Evolutionary conservation across 2,888 invertebrate species (phyloP), one percentile per base, ranked within the genome.

Genomic region (Andrena trimmerana): DNA sequence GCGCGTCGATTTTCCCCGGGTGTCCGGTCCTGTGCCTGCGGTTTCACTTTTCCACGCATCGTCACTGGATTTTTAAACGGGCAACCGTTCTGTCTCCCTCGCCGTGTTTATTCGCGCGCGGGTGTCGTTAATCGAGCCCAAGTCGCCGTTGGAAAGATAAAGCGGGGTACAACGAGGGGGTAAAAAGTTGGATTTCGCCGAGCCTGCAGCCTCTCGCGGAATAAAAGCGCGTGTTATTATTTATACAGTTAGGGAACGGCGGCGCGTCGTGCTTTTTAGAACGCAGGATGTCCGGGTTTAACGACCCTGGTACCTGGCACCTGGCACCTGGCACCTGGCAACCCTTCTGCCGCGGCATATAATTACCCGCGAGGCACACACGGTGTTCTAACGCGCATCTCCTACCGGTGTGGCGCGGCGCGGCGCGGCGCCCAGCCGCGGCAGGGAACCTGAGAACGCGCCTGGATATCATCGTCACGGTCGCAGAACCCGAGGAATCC

Each of bases 241-340:
- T 88, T 77, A 75, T 83, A 81, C 78, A 84, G 88, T 88, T 86
- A 86, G 86, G 83, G 82, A 84, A 85, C 85, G 60, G 83, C 66
- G 71, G 83, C 66, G 71, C 79, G 82, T 84, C 84, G 75, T 76
- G 84, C 81, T 85, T 82, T 84, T 88, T 83, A 78, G 86, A 87
- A 78, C 62, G 74, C 89, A 89, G 88, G 87, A 88, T 87, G 80
- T 88, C 89, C 89, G 88, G 89, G 88, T 88, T 89, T 89, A 87
- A 88, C 82, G 87, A 88, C 88, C 88, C 89, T 88, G 76, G 78
- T 86, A 88, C 88, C 89, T 88, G 76, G 78, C 87, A 88, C 88
- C 88, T 87, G 76, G 78, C 87, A 88, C 88, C 89, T 88, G 76
- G 78, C 87, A 88, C 88, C 88, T 87, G 88, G 87, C 89, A 89